A percentile compares a stretch with the other conserved stretches of the same genome.
These are phyloP conservation scores for Asobara japonica DNA, from an alignment of 1,140 invertebrate genomes.

Conservation along the genomic window DNA sequence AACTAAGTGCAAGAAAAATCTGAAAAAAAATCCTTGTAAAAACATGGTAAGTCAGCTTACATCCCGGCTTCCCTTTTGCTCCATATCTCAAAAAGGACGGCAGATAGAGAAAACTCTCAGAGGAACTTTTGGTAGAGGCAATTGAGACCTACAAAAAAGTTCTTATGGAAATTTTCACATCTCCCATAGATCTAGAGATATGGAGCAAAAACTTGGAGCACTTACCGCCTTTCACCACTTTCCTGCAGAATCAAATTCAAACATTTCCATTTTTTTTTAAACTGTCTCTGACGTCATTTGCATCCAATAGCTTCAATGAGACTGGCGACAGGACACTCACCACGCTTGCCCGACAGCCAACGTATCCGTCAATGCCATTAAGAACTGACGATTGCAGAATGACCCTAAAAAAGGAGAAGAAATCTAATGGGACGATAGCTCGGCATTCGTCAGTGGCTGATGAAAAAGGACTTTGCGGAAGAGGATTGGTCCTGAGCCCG, in stretches of 20 bases:
- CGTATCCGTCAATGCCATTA: constrained; percentile 63
- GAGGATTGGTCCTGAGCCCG: constrained; percentile 52
- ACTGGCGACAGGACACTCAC: constrained; percentile 62
- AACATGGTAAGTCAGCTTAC: too few relatives aligned
- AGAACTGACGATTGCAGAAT: constrained; percentile 60
- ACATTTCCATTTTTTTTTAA: not conserved
- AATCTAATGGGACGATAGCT: constrained; percentile 43
- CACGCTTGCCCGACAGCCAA: constrained; percentile 60
- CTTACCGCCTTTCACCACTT: not conserved
- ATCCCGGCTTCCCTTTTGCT: too few relatives aligned
- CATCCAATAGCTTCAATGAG: constrained; percentile 62
- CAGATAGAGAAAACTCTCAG: too few relatives aligned
- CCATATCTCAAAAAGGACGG: too few relatives aligned
- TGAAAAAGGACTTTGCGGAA: constrained; percentile 49
- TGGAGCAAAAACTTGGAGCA: too few relatives aligned
- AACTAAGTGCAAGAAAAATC: too few relatives aligned
- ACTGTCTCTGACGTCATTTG: too few relatives aligned
- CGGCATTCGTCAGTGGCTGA: constrained; percentile 55
- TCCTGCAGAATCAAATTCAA: not conserved
- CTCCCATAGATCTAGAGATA: too few relatives aligned
- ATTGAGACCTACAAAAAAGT: too few relatives aligned
- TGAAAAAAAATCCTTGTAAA: too few relatives aligned
- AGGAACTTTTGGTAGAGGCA: too few relatives aligned
- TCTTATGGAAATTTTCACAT: too few relatives aligned
- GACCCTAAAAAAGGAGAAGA: constrained; percentile 57